A percentile compares a stretch with the other conserved stretches of the same genome.
Conservation (phyloP, 1,140 invertebrate species). For the Drosophila baimaii region DNA sequence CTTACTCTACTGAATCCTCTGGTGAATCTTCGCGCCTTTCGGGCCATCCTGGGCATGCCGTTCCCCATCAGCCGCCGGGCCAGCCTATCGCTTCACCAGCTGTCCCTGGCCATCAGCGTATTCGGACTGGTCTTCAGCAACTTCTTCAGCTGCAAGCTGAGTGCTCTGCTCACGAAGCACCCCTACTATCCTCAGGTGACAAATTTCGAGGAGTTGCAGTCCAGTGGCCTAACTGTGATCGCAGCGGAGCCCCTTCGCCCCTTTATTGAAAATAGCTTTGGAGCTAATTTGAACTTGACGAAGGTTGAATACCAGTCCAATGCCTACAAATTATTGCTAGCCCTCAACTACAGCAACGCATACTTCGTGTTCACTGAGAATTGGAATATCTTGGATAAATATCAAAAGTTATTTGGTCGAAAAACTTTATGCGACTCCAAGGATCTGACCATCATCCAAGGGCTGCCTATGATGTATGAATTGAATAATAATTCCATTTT, state of each 20-base stretch:
- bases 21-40: constrained; percentile 37
- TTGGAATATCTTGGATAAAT: not conserved
- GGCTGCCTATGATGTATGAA: not conserved
- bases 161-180: constrained; percentile 42
- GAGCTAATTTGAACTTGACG: not conserved
- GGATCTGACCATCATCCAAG: not conserved
- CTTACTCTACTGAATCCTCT: not conserved
- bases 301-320: not conserved
- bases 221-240: constrained; percentile 24
- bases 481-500: constrained; percentile 20
- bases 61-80: not conserved
- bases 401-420: not conserved
- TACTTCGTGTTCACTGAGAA: not conserved
- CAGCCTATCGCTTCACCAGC: constrained; percentile 10
- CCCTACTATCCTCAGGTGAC: not conserved
- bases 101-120: constrained; percentile 41
- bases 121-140: constrained; percentile 41
- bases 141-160: constrained; percentile 52
- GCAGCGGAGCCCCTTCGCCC: not conserved
- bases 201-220: constrained; percentile 31
- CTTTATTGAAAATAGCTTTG: not conserved
- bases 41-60: constrained; percentile 32
- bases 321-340: not conserved
- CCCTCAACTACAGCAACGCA: constrained; percentile 8
- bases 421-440: constrained; percentile 1